Evolutionary conservation across 35 echinoderm and acorn worm genomes (phyloP), one percentile per base, ranked within the genome.

Genomic region (Nesometra sesokonis): DNA sequence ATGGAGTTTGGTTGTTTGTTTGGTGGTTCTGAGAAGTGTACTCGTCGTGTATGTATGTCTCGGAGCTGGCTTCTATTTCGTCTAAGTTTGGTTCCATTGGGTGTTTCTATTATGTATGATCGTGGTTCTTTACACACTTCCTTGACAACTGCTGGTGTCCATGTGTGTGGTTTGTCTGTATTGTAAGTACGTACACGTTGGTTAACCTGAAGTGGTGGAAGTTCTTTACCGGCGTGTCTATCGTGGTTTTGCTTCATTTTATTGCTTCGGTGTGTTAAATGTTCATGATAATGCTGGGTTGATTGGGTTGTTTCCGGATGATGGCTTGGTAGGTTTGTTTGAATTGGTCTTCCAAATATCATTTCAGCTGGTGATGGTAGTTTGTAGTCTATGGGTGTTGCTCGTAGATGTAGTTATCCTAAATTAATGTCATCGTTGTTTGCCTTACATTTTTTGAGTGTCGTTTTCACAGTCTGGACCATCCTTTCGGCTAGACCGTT

Each of bases 331-430:
- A 92, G 76, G 2, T 27, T 38, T 13, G 80, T 89, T 21, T 76
- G 11, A 35, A 85, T 27, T 32, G 82, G 86, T 84, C 82, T 88
- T 17, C 84, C 87, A 76, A 85, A 88, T 32, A 93, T 11, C 19
- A 79, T 34, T 77, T 92, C 86, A 30, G 86, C 90, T 27, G 86
- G 90, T 4, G 90, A 92, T 39, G 85, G 85, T 34, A 88, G 30
- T 32, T 82, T 76, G 29, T 11, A 33, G 39, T 88, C 85, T 0
- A 91, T 35, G 15, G 85, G 85, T 17, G 90, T 91, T 32, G 83
- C 67, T 86, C 78, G 36, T 29, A 81, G 38, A 3, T 81, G 46
- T 27, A 86, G 85, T 27, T 35, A 92, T 76, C 86, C 85, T 21
- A 67, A 33, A 23, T 86, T 47, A 32, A 84, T 78, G 77, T 84